Percentiles rank a stretch among this genome's conserved stretches.
Evolutionary conservation across 30 jellyfish, hydroid and myxozoan species (phyloP).

Genomic region (Pelagia noctiluca): DNA sequence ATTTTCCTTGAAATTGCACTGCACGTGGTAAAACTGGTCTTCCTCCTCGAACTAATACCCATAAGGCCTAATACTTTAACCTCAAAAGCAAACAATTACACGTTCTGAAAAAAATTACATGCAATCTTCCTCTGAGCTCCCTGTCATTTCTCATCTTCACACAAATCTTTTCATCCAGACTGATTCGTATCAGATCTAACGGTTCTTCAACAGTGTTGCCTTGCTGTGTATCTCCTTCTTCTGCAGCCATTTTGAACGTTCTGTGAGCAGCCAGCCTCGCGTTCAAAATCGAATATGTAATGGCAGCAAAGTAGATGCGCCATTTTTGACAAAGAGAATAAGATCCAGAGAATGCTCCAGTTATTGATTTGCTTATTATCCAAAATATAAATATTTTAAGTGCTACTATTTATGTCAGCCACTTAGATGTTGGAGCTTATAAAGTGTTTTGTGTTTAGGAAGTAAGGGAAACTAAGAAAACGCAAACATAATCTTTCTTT

Average conservation of each 20-base stretch:
- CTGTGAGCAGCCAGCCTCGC: not conserved
- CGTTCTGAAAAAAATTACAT: conserved; percentile 30
- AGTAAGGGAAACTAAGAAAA: too few species aligned
- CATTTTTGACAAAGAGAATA: too few species aligned
- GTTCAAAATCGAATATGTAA: not conserved
- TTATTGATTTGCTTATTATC: too few species aligned
- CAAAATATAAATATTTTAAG: too few species aligned
- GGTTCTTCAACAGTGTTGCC: conserved; percentile 94
- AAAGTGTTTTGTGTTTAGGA: too few species aligned
- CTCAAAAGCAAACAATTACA: not conserved
- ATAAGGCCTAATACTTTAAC: not conserved
- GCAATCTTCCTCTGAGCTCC: conserved; percentile 91
- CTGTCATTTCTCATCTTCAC: conserved; percentile 97
- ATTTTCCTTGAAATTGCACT: too few species aligned
- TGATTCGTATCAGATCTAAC: conserved; percentile 85
- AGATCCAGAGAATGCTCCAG: too few species aligned
- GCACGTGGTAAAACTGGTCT: too few species aligned
- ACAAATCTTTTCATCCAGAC: conserved; percentile 87
- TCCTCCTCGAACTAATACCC: too few species aligned
- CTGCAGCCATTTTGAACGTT: conserved; percentile 82
- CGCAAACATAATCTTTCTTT: too few species aligned
- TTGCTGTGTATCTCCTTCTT: conserved; percentile 53
- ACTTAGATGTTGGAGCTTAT: too few species aligned
- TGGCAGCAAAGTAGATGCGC: not conserved
- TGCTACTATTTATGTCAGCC: too few species aligned